phyloP scores from a whole-genome alignment of 2,888 invertebrate species.

The Pachliopta kotzebuea region DNA sequence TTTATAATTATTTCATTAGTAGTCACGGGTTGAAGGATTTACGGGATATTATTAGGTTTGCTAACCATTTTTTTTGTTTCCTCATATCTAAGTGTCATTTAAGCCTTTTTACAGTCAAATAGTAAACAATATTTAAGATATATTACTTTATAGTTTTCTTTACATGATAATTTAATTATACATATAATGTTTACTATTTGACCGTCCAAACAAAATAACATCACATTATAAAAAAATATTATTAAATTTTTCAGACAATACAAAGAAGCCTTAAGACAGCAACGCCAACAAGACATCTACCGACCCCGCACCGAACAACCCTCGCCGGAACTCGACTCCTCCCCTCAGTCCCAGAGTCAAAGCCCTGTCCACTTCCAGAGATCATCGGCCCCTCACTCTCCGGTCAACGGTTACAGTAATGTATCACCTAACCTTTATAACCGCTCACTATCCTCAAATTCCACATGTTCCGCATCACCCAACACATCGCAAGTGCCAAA shows the following conservation, averaged over 20 bases:
- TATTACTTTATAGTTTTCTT: neutral
- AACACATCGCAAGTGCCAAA: constrained; percentile 64
- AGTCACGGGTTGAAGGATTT: neutral
- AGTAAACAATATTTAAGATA: constrained; percentile 17
- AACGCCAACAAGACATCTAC: constrained; percentile 90
- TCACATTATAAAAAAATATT: constrained; percentile 23
- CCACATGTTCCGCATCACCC: constrained; percentile 50
- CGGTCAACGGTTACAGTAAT: constrained; percentile 78
- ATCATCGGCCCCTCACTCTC: constrained; percentile 75
- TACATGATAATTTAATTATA: neutral
- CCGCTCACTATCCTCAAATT: constrained; percentile 58
- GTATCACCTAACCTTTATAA: constrained; percentile 74
- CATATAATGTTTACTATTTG: constrained; percentile 16
- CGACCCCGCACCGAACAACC: constrained; percentile 82
- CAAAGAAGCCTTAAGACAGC: constrained; percentile 93
- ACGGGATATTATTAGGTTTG: neutral
- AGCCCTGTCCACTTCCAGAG: constrained; percentile 66
- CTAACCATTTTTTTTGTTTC: neutral
- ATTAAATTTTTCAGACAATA: constrained; percentile 84
- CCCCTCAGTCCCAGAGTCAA: constrained; percentile 76
- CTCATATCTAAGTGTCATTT: constrained; percentile 33
- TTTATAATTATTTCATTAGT: neutral
- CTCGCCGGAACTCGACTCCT: constrained; percentile 78
- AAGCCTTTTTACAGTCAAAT: constrained; percentile 7
- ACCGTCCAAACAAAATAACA: constrained; percentile 1